phyloP scores from a whole-genome alignment of 37 sponge, comb jelly and placozoan species.

The Halichondria panicea region DNA sequence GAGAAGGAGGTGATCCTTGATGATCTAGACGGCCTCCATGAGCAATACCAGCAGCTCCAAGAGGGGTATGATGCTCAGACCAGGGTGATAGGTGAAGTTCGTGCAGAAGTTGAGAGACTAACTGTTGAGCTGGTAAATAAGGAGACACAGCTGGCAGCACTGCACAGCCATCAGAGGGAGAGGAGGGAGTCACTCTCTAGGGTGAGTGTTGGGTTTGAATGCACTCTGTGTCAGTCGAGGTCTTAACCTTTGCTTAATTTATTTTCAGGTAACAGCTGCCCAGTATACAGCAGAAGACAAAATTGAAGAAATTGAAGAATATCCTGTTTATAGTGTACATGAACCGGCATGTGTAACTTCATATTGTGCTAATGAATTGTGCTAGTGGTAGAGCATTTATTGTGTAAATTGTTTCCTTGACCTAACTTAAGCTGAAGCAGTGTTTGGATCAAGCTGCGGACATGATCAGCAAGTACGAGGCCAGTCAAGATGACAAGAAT shows the following conservation, averaged over 20 bases:
- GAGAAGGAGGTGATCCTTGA: slow-evolving; percentile 58
- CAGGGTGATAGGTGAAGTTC: not conserved
- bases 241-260: not conserved
- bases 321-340: slow-evolving; percentile 13
- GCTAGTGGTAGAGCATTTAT: not conserved
- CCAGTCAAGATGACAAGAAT: slow-evolving; percentile 53
- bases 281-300: not conserved
- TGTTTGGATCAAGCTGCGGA: slow-evolving; percentile 27
- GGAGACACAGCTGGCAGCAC: slow-evolving; percentile 15
- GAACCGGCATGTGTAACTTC: not conserved
- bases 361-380: not conserved
- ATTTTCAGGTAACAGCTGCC: not conserved
- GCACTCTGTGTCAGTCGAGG: not conserved
- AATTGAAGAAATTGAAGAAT: slow-evolving; percentile 32
- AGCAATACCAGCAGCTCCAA: slow-evolving; percentile 71
- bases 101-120: slow-evolving; percentile 14
- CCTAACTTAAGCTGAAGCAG: slow-evolving; percentile 34
- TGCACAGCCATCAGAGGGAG: slow-evolving; percentile 24
- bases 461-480: slow-evolving; percentile 59
- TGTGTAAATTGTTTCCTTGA: slow-evolving; percentile 64
- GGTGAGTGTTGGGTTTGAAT: not conserved
- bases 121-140: slow-evolving; percentile 4
- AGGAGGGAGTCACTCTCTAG: slow-evolving; percentile 10
- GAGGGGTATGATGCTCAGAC: slow-evolving; percentile 39
- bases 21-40: slow-evolving; percentile 59